Evolutionary conservation across 1,140 invertebrate species (phyloP).

Genomic region (Rhyzopertha dominica): DNA sequence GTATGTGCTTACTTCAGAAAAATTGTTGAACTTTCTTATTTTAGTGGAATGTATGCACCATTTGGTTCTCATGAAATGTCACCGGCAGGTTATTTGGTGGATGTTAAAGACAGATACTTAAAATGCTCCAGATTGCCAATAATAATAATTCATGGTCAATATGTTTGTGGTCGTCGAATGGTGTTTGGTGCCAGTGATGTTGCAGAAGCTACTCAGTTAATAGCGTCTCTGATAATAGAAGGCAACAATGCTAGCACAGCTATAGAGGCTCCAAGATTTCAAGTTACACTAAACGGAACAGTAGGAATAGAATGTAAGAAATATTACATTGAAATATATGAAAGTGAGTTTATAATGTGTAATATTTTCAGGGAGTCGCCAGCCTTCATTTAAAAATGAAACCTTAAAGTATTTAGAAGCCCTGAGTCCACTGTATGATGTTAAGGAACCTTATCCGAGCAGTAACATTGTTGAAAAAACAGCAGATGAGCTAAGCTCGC

Average conservation of each 20-base stretch:
- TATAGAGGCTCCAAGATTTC: conserved; percentile 42
- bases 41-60: conserved; percentile 49
- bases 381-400: conserved; percentile 30
- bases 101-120: conserved; percentile 32
- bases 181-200: conserved; percentile 44
- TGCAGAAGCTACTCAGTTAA: conserved; percentile 40
- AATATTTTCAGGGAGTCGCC: conserved; percentile 32
- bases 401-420: conserved; percentile 26
- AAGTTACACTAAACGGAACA: conserved; percentile 30
- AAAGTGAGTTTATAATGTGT: too few relatives aligned
- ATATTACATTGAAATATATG: conserved; percentile 1
- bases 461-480: conserved; percentile 57
- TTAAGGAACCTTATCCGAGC: conserved; percentile 49
- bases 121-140: conserved; percentile 37
- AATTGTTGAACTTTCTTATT: too few relatives aligned
- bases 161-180: conserved; percentile 45
- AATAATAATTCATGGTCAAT: conserved; percentile 41
- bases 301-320: conserved; percentile 40
- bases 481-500: conserved; percentile 52
- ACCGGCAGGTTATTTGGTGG: conserved; percentile 45
- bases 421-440: conserved; percentile 11
- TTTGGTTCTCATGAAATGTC: conserved; percentile 53
- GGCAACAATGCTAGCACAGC: conserved; percentile 36
- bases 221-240: conserved; percentile 36
- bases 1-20: too few relatives aligned